Percentiles rank a stretch among this genome's conserved stretches.
These are phyloP conservation scores for Symphodus melops DNA, from an alignment of 2,113 vertebrate genomes.

Conservation along the genomic window DNA sequence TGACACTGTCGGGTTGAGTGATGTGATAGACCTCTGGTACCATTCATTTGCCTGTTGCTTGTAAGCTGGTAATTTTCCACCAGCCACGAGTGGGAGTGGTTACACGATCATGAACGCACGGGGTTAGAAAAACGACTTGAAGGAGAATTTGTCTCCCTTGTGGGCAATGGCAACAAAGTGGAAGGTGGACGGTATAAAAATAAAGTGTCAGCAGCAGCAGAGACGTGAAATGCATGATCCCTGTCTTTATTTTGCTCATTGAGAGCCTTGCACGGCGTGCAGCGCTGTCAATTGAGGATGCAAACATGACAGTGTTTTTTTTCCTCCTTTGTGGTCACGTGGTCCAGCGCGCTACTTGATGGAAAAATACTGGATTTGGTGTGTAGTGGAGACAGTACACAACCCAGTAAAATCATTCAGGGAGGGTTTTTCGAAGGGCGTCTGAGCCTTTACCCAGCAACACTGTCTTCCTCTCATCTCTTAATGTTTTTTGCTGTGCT, in stretches of 20 bases:
- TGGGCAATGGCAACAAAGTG: constrained; percentile 22
- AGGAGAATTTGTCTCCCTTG: constrained; percentile 51
- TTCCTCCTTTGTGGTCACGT: constrained; percentile 78
- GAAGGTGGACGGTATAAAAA: constrained; percentile 13
- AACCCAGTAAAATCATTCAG: constrained; percentile 74
- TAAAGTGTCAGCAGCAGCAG: background rate
- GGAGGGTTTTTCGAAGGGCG: constrained; percentile 72
- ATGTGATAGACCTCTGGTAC: constrained; percentile 40
- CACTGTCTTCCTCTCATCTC: constrained; percentile 42
- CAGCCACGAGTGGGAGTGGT: constrained; percentile 88
- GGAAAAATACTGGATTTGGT: constrained; percentile 89
- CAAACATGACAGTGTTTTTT: constrained; percentile 74
- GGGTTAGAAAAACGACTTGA: constrained; percentile 74
- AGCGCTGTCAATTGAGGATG: constrained; percentile 63
- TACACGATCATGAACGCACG: constrained; percentile 80
- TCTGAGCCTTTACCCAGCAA: constrained; percentile 75
- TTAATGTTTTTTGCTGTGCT: constrained; percentile 8
- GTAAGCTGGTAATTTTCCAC: constrained; percentile 89
- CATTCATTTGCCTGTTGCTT: constrained; percentile 80
- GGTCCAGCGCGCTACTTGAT: constrained; percentile 84
- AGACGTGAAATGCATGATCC: background rate
- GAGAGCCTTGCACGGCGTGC: background rate
- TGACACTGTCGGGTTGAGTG: constrained; percentile 16
- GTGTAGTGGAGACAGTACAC: constrained; percentile 74
- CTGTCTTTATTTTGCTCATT: constrained; percentile 1